Base-by-base conservation (phyloP, 1,140 invertebrate genomes). In the Piezodorus guildinii region DNA sequence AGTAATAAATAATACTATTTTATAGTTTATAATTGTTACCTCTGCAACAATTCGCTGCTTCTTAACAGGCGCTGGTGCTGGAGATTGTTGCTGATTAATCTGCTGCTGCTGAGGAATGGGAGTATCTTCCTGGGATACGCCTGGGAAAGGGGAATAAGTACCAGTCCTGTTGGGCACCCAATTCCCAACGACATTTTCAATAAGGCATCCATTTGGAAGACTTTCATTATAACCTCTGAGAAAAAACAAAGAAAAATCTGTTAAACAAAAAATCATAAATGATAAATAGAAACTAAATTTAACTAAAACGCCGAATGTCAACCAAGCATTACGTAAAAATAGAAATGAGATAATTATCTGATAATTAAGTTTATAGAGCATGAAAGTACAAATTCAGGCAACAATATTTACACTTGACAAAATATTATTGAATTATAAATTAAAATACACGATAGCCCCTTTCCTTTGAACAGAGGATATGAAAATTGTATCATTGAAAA, bases 111-210 rank as follows among this genome's bases (percentile, higher is more conserved):
- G 56, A 15, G 49, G 17, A 14, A 17, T 56, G 45, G 16, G 16
- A n/a, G 54, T 65, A 65, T 69, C 56, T 15, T 65, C 64, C 34
- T 43, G 51, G 19, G 43, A 46, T 45, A 60, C 30, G 52, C 63
- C 63, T 14, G 85, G 86, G 76, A 91, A 89, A 9, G 87, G 87
- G 64, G 83, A 85, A 71, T 89, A 91, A n/a, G 85, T 87, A 2
- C 86, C 87, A 51, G 80, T 84, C n/a, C 83, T 81, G 72, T 88
- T 88, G 14, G 85, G 86, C 9, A 82, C 80, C 86, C 87, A 88
- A 74, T 88, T 90, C n/a, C 84, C 85, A 14, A 89, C 80, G 17
- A 90, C 76, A 74, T 88, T 87, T 66, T 89, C 86, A 59, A 89
- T 83, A 39, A 83, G 67, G 34, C 65, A 66, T 15, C 65, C 65